Conservation (phyloP, 92 coral and sea anemone genomes). For the Epizoanthus rinbou region DNA sequence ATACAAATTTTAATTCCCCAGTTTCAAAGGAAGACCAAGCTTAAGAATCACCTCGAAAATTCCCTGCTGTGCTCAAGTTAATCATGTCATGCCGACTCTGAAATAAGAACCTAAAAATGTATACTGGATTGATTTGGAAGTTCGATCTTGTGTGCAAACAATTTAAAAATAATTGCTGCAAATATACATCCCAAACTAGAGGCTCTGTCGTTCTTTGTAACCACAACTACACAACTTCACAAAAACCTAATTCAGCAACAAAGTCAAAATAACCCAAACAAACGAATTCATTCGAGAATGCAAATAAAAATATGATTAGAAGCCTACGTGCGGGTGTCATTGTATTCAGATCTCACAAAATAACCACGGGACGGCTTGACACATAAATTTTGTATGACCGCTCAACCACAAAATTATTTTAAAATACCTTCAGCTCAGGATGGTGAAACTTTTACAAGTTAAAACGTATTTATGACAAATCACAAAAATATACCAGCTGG, state of each 20-base stretch:
- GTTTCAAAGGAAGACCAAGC: no score
- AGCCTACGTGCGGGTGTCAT: background rate
- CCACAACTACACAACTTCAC: background rate
- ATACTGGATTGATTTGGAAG: no score
- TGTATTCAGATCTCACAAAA: background rate
- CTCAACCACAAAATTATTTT: conserved; percentile 5
- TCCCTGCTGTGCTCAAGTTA: no score
- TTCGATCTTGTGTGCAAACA: no score
- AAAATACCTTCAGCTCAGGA: background rate
- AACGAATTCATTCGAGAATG: background rate
- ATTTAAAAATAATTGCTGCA: background rate
- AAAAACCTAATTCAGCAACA: background rate
- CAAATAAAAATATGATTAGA: background rate
- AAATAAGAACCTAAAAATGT: no score
- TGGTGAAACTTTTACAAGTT: background rate
- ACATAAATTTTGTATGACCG: conserved; percentile 4
- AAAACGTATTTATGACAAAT: no score
- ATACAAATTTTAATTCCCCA: no score
- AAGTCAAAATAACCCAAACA: background rate
- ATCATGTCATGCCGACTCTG: no score
- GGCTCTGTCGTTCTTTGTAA: background rate
- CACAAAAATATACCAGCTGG: no score
- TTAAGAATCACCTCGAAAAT: no score
- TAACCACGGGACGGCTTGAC: conserved; percentile 13
- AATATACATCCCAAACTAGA: background rate